Evolutionary conservation across 2,797 vertebrate genomes (phyloP), one percentile per base, ranked within the genome.

Genomic region (Cuculus canorus): DNA sequence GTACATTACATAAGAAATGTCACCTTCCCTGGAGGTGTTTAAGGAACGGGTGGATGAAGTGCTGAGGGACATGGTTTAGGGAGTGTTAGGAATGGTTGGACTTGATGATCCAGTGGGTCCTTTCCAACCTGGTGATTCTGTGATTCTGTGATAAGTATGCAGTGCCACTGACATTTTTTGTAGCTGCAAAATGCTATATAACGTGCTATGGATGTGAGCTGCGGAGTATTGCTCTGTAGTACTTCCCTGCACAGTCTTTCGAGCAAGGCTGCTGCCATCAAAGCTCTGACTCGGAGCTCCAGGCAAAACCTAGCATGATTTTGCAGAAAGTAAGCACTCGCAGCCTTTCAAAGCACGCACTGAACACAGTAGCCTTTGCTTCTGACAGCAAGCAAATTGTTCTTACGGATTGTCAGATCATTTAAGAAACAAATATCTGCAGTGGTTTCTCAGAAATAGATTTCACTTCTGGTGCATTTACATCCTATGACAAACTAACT

Each of bases 121-220:
- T n/a, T n/a, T n/a, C n/a, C n/a, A n/a, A n/a, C n/a, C n/a, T n/a
- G n/a, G n/a, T n/a, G n/a, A n/a, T n/a, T n/a, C n/a, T n/a, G n/a
- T n/a, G n/a, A n/a, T n/a, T n/a, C n/a, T n/a, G n/a, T n/a, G n/a
- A n/a, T n/a, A 27, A 45, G 33, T 18, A 4, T 1, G 28, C 37
- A 17, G 43, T 2, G 16, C 50, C 11, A 0, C 60, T 23, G 73
- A 2, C 19, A 3, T 8, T 24, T 56, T 81, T 12, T 41, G 35
- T 37, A 33, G 24, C 57, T 81, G 83, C 17, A 32, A 63, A 66
- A 28, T 8, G 33, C 37, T 7, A 1, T 3, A 2, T 5, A 25
- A 11, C 13, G 25, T 22, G 22, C 33, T 43, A 3, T 0, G 5
- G 57, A 9, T 1, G 3, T 4, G 12, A 53, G 66, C 45, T 37